Conservation (phyloP, 2,888 invertebrate species). For the Drosophila paranaensis region DNA sequence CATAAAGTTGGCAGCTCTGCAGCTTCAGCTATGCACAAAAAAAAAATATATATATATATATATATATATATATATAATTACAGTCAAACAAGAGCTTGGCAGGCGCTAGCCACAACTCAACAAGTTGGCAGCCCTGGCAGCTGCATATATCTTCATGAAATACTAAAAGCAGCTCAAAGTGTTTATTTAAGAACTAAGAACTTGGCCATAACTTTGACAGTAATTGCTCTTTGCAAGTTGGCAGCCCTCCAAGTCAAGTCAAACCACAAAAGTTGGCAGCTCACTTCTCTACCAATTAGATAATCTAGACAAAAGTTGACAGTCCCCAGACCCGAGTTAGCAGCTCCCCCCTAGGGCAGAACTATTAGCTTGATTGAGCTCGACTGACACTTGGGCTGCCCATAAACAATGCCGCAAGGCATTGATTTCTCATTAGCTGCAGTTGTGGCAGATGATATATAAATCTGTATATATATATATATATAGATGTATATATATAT, state of each 20-base stretch:
- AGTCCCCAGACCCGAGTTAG: background rate
- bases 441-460: background rate
- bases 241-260: too few relatives aligned
- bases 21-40: background rate
- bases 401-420: background rate
- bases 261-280: background rate
- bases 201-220: background rate
- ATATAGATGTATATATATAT: background rate
- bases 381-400: constrained; percentile 9
- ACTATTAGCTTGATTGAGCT: constrained; percentile 5
- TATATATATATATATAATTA: too few relatives aligned
- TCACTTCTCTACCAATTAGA: background rate
- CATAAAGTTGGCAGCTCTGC: too few relatives aligned
- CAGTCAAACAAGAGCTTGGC: background rate
- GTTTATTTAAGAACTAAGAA: too few relatives aligned
- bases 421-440: constrained; percentile 27
- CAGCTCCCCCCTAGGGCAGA: background rate
- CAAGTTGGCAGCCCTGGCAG: background rate
- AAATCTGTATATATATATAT: too few relatives aligned
- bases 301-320: background rate
- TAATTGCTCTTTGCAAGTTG: background rate
- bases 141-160: background rate
- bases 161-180: background rate
- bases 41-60: too few relatives aligned
- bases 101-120: background rate